These are phyloP conservation scores for Avahi laniger DNA, from an alignment of 2,797 vertebrate species.

Conservation along the genomic window DNA sequence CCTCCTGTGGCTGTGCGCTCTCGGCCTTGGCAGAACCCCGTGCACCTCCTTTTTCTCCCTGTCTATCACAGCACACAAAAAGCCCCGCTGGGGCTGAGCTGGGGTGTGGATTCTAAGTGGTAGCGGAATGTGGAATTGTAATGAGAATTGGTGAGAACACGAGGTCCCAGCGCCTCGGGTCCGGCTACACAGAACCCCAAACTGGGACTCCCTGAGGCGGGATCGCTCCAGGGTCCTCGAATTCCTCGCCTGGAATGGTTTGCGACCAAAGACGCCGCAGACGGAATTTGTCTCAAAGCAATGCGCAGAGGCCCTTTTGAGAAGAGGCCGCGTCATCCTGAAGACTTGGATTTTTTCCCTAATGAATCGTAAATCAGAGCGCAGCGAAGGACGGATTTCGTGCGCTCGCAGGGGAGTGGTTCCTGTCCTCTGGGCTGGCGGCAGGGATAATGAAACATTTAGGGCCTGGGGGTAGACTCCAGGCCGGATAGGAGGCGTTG, in stretches of 20 bases:
- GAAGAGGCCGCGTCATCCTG: neutral
- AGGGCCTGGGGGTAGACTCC: too few relatives aligned
- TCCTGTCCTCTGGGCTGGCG: too few relatives aligned
- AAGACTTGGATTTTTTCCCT: neutral
- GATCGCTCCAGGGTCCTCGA: fast-evolving
- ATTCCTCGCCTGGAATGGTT: fast-evolving
- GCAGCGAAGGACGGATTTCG: neutral
- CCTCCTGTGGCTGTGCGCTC: neutral
- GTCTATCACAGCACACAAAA: fast-evolving
- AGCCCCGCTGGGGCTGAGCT: too few relatives aligned
- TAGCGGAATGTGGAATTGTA: neutral
- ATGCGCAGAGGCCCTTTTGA: neutral
- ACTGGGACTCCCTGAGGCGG: fast-evolving
- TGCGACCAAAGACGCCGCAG: neutral
- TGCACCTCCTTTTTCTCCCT: neutral
- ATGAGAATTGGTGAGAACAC: neutral
- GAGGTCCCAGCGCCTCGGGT: neutral
- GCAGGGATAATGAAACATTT: fast-evolving
- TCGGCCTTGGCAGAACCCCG: fast-evolving
- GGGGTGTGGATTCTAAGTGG: neutral
- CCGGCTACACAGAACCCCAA: neutral
- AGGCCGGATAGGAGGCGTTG: fast-evolving
- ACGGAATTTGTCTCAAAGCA: neutral
- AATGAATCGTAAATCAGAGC: neutral
- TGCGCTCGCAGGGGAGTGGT: fast-evolving